phyloP scores from a whole-genome alignment of 2,888 invertebrate genomes.

The Nudaria mundana region DNA sequence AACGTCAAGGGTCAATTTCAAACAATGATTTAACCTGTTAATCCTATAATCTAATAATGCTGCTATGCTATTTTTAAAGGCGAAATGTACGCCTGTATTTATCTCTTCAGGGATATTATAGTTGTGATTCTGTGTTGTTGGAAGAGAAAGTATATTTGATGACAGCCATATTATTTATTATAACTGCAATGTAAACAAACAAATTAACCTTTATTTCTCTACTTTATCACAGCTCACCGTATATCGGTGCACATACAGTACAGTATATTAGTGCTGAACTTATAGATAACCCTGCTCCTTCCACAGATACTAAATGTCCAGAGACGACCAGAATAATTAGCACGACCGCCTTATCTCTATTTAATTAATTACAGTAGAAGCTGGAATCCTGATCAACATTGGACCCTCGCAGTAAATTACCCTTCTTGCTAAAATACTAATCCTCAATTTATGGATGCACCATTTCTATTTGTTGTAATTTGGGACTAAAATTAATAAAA shows the following conservation, averaged over 20 bases:
- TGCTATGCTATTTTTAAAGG: too few relatives aligned
- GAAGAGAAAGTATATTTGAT: too few relatives aligned
- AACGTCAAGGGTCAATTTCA: constrained; percentile 21
- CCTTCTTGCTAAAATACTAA: too few relatives aligned
- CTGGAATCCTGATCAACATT: constrained; percentile 13
- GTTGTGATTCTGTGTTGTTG: too few relatives aligned
- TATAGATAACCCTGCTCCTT: constrained; percentile 33
- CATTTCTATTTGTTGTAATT: too few relatives aligned
- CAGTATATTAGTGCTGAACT: constrained; percentile 21
- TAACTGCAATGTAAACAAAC: constrained; percentile 18
- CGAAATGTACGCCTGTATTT: too few relatives aligned
- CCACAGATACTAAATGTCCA: constrained; percentile 27
- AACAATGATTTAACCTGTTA: constrained; percentile 21
- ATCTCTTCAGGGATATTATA: too few relatives aligned
- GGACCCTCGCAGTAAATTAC: constrained; percentile 10
- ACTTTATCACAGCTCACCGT: constrained; percentile 28
- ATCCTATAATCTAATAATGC: too few relatives aligned
- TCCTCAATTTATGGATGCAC: too few relatives aligned
- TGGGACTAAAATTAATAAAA: not conserved
- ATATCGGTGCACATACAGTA: constrained; percentile 7
- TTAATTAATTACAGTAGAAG: constrained; percentile 59
- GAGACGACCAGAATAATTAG: constrained; percentile 57
- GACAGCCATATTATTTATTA: too few relatives aligned
- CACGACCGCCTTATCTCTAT: constrained; percentile 53
- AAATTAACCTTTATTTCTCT: constrained; percentile 49